Evolutionary conservation across 2,113 vertebrate species (phyloP).

Genomic region (Copsychus sechellarum): DNA sequence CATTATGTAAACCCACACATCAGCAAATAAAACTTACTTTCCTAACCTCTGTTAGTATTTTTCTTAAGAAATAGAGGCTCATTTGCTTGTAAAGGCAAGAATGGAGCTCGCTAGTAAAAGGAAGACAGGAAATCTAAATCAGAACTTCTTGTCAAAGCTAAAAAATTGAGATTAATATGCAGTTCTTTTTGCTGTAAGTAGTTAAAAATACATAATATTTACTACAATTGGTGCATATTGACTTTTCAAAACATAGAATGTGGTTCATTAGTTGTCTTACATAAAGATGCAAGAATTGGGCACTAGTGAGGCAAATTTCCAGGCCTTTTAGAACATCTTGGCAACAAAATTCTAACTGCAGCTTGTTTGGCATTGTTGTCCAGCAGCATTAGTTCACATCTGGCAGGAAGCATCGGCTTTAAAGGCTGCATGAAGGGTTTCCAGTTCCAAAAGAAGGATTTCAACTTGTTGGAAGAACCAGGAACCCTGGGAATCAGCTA

Average conservation of each 20-base stretch:
- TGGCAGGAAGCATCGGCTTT: conserved; percentile 79
- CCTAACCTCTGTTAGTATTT: background rate
- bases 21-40: background rate
- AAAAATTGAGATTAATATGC: background rate
- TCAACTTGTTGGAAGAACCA: conserved; percentile 92
- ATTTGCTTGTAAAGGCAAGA: background rate
- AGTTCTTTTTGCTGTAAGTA: background rate
- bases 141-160: background rate
- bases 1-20: background rate
- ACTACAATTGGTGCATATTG: background rate
- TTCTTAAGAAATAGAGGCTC: background rate
- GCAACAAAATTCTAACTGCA: background rate
- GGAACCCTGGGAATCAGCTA: conserved; percentile 95
- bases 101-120: background rate
- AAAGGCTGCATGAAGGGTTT: conserved; percentile 96
- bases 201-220: background rate
- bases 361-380: conserved; percentile 4
- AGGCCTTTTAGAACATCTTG: background rate
- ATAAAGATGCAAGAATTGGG: background rate
- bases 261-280: background rate
- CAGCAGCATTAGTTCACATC: conserved; percentile 77
- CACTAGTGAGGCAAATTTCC: background rate
- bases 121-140: background rate
- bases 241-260: background rate
- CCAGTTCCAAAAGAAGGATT: conserved; percentile 98